Evolutionary conservation across 2,888 invertebrate species (phyloP).

Genomic region (Nephrocerus scutellatus): DNA sequence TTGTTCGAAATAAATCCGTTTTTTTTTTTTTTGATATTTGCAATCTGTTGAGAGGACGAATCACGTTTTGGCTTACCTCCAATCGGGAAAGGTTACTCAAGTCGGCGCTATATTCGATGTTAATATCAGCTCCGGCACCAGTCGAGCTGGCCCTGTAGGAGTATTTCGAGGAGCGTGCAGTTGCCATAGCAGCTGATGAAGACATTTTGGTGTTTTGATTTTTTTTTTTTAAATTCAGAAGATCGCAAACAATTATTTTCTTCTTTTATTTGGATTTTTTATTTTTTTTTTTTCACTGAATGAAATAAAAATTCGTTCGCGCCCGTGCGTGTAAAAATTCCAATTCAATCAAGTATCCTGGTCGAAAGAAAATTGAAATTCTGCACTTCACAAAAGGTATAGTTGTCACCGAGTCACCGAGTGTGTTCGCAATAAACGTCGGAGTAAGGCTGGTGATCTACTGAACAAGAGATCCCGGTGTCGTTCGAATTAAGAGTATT

Average conservation of each 20-base stretch:
- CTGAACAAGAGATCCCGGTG: constrained; percentile 50
- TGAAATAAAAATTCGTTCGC: constrained; percentile 23
- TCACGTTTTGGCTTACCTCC: constrained; percentile 66
- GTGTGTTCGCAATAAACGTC: constrained; percentile 49
- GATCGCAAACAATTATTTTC: constrained; percentile 20
- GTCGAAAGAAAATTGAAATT: constrained; percentile 13
- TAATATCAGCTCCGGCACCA: constrained; percentile 82
- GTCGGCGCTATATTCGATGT: constrained; percentile 92
- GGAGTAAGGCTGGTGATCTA: constrained; percentile 51
- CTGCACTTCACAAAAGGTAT: constrained; percentile 37
- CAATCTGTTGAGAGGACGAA: constrained; percentile 13
- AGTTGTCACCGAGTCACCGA: constrained; percentile 50
- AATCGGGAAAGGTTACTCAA: constrained; percentile 89
- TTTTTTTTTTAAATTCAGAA: constrained; percentile 25
- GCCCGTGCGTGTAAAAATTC: constrained; percentile 20
- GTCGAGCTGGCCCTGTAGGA: constrained; percentile 83
- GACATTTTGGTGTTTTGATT: constrained; percentile 52
- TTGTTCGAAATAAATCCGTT: too few species aligned
- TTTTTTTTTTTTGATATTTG: constrained; percentile 7
- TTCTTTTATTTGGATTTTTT: constrained; percentile 16
- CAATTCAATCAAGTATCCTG: constrained; percentile 10
- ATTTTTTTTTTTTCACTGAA: constrained; percentile 5
- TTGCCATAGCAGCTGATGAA: constrained; percentile 66
- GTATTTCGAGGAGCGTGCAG: constrained; percentile 85
- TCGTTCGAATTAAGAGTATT: constrained; percentile 50